Percentiles rank a stretch among this genome's conserved stretches.
Conservation (phyloP, 2,797 vertebrate species). For the Neosilurus mollespiculum region DNA sequence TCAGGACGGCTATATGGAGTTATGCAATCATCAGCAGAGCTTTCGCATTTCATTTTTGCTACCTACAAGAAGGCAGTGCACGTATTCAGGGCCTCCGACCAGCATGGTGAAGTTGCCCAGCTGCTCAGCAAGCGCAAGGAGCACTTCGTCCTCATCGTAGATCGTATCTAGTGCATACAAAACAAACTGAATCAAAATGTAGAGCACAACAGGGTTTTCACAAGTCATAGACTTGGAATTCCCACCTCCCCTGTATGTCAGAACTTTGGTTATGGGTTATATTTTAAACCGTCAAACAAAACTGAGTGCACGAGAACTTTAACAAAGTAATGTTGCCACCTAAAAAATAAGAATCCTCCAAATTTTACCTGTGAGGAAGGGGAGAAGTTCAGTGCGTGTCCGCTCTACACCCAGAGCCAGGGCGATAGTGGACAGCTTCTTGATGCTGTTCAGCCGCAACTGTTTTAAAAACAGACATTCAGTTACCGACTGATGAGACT, state of each 20-base stretch:
- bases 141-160: slow-evolving; percentile 86
- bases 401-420: slow-evolving; percentile 83
- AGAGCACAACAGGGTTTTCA: not conserved
- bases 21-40: not conserved
- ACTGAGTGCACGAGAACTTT: not conserved
- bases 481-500: not conserved
- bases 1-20: not conserved
- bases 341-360: too few species aligned
- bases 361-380: slow-evolving; percentile 80
- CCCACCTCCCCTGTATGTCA: not conserved
- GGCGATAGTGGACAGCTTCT: slow-evolving; percentile 85
- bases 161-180: slow-evolving; percentile 74
- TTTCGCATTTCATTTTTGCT: not conserved
- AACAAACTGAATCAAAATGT: not conserved
- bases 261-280: not conserved
- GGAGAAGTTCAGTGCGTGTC: slow-evolving; percentile 83
- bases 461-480: slow-evolving; percentile 46
- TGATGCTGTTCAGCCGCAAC: slow-evolving; percentile 85
- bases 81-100: slow-evolving; percentile 84
- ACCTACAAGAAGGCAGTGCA: slow-evolving; percentile 83
- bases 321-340: too few species aligned
- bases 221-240: too few species aligned
- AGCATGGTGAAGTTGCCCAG: slow-evolving; percentile 85
- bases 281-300: not conserved
- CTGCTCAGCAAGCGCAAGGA: slow-evolving; percentile 84